Base-by-base conservation (phyloP, 2,797 vertebrate genomes). In the Sebastes matsubarae region DNA sequence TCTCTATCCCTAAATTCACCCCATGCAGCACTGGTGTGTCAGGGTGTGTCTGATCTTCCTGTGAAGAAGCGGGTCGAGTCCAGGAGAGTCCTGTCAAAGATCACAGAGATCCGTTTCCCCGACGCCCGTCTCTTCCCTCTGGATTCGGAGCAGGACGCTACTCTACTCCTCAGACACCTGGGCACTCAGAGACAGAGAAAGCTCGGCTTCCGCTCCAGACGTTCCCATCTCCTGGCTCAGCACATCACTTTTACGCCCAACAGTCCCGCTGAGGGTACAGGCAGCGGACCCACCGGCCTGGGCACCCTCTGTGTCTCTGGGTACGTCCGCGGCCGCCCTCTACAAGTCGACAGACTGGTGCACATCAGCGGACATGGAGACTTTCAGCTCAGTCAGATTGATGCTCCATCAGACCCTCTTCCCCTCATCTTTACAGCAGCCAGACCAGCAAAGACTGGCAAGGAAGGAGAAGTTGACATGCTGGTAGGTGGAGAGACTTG, bases 301-400 rank as follows among this genome's bases (percentile, higher is more conserved):
- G 98, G 98, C 25, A 99, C 97, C 22, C 94, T 99, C 84, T 96
- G 95, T 68, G 97, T 99, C 69, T 98, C 97, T 0, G 98, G 98
- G 42, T 99, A 99, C 29, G 92, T 99, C 65, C 95, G 97, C 24
- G 98, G 98, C 1, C 95, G 92, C 54, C 90, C 95, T 67, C 92
- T 99, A 6, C 81, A 74, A 0, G 97, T 97, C 7, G 97, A 99
- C 93, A 95, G 96, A 58, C 92, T 99, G 85, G 93, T 99, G 79
- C 98, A 99, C 87, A 96, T 99, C 3, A 94, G 95, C 79, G 99
- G 98, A 38, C 96, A 98, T 0, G 98, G 99, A 57, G 98, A 99
- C 93, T 99, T 99, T 92, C 98, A 98, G 94, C 94, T 99, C 84
- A 95, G 95, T 83, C 98, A 98, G 87, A 96, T 99, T 16, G 98